A percentile compares a stretch with the other conserved stretches of the same genome.
Evolutionary conservation across 2,113 vertebrate genomes (phyloP).

Genomic region (Pitta sordida): DNA sequence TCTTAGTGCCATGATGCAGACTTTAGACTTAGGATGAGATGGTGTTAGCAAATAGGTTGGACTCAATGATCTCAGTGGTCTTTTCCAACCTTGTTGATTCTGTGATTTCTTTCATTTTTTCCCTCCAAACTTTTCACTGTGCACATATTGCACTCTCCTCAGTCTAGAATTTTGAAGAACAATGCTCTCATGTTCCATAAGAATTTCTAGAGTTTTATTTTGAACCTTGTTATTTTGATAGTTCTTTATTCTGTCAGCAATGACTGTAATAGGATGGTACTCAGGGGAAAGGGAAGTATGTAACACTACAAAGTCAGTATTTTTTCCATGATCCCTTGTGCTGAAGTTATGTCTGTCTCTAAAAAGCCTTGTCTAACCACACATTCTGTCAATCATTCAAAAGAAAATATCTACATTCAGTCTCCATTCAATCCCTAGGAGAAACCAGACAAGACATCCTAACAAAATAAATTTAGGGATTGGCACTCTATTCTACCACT

Average conservation of each 20-base stretch:
- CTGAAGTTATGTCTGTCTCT: background rate
- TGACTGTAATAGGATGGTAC: background rate
- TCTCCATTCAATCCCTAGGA: background rate
- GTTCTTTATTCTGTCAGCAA: conserved; percentile 11
- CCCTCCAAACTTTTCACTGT: background rate
- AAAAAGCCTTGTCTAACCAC: conserved; percentile 12
- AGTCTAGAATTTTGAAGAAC: background rate
- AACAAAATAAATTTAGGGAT: background rate
- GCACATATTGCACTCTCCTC: background rate
- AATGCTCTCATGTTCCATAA: background rate
- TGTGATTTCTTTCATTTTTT: background rate
- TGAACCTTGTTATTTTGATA: conserved; percentile 3
- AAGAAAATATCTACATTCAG: background rate
- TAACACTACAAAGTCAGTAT: background rate
- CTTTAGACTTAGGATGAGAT: no score
- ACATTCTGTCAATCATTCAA: background rate
- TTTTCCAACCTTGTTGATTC: no score
- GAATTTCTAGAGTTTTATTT: background rate
- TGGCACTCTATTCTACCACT: background rate
- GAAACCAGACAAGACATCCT: background rate
- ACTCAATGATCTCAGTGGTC: no score
- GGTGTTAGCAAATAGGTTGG: no score
- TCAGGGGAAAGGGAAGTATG: background rate
- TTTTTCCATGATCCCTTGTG: background rate
- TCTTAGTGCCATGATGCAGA: no score